Evolutionary conservation across 2,888 invertebrate genomes (phyloP), one percentile per base, ranked within the genome.

Genomic region (Phania funesta): DNA sequence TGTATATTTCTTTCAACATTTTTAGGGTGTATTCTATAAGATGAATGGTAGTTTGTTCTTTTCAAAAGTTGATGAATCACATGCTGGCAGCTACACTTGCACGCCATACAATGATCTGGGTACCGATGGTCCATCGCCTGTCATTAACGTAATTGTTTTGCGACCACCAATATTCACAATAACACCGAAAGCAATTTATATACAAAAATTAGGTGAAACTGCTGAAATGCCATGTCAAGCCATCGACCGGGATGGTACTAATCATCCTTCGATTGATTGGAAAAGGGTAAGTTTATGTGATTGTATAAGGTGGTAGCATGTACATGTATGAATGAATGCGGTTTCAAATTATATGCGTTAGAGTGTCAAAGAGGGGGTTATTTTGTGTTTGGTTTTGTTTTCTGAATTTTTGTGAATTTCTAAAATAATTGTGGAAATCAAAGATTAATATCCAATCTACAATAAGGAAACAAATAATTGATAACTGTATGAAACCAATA

Each of bases 41-140:
- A 92, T 94, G 86, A 97, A 97, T 90, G 97, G 97, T 67, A 96
- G 96, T 86, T 92, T 97, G 46, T 95, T 93, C 85, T 96, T 96
- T 88, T 95, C 94, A 86, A 95, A 95, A 92, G 97, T 98, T 64
- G 95, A 95, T 88, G 95, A 96, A 88, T 94, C 94, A 7, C 97
- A 97, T 90, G 95, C 95, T 83, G 98, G 98, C 50, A 93, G 94
- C 87, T 98, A 98, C 91, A 95, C 96, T 80, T 98, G 98, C 91
- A 97, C 97, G 24, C 98, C 98, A 54, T 96, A 95, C 92, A 98
- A 98, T 91, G 94, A 94, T 84, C 93, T 97, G 87, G 98, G 98
- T 64, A 95, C 96, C 29, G 95, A 95, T 86, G 96, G 97, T 8
- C 93, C 96, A 24, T 97, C 97, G 68, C 94, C 95, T 35, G 93